phyloP scores from a whole-genome alignment of 1,140 invertebrate genomes.

The Andricus grossulariae region DNA sequence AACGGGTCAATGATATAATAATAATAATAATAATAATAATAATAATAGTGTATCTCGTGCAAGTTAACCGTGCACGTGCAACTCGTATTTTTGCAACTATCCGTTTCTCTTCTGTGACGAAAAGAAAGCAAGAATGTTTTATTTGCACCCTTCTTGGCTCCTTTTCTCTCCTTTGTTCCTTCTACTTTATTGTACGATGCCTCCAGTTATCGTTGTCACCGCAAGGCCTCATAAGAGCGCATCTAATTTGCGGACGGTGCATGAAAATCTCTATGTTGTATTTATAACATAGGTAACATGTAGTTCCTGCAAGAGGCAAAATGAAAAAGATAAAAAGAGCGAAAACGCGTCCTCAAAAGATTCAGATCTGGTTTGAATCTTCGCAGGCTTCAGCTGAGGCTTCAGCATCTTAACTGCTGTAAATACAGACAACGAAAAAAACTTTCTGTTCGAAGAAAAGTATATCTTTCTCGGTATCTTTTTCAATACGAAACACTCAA shows the following conservation, averaged over 20 bases:
- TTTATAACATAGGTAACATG: conserved; percentile 7
- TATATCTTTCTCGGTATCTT: too few relatives aligned
- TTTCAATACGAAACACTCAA: too few relatives aligned
- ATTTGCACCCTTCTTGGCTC: conserved; percentile 47
- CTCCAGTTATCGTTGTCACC: conserved; percentile 58
- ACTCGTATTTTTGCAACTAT: conserved; percentile 49
- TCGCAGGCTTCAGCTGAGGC: too few relatives aligned
- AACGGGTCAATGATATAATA: too few relatives aligned
- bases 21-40: too few relatives aligned
- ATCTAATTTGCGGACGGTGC: conserved; percentile 36
- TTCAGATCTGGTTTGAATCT: neutral
- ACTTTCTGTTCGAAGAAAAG: too few relatives aligned
- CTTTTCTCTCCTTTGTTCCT: conserved; percentile 21
- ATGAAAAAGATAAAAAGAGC: neutral
- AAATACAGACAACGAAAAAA: too few relatives aligned
- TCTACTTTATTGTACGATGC: conserved; percentile 32
- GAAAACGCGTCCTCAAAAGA: neutral
- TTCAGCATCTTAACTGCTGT: too few relatives aligned
- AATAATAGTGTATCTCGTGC: neutral
- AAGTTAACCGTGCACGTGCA: conserved; percentile 31
- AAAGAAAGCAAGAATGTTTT: conserved; percentile 41
- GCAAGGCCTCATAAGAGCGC: conserved; percentile 30
- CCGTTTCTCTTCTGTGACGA: conserved; percentile 19
- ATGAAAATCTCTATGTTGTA: conserved; percentile 32
- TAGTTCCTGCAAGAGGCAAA: neutral